These are phyloP conservation scores for Diloba caeruleocephala DNA, from an alignment of 2,888 invertebrate species.

Conservation along the genomic window DNA sequence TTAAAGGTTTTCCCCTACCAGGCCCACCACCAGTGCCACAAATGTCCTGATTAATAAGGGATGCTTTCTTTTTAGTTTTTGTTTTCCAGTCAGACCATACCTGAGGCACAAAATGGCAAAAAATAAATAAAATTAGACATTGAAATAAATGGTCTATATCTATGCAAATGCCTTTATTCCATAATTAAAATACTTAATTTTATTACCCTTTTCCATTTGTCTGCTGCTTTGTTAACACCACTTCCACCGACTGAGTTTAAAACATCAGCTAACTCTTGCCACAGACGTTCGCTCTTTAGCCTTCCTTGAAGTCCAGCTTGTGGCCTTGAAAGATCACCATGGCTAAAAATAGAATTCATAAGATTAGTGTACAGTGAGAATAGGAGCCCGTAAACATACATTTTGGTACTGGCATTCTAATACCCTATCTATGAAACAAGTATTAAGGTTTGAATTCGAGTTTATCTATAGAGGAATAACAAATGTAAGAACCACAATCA, in stretches of 20 bases:
- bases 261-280: neutral
- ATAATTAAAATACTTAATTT: neutral
- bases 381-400: neutral
- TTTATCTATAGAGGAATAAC: neutral
- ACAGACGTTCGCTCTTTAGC: neutral
- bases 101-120: neutral
- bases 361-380: neutral
- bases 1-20: neutral
- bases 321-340: neutral
- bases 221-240: neutral
- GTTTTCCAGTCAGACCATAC: neutral
- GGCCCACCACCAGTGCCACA: neutral
- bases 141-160: neutral
- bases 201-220: neutral
- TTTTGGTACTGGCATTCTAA: too few relatives aligned
- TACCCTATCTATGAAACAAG: too few relatives aligned
- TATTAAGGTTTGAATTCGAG: neutral
- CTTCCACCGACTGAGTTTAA: neutral
- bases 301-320: neutral
- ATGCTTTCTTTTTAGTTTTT: neutral
- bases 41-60: neutral
- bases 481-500: neutral
- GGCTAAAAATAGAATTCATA: neutral
- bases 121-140: neutral
- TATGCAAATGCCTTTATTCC: neutral